A percentile compares a stretch with the other conserved stretches of the same genome.
Conservation (phyloP, 2,113 vertebrate genomes). For the Perognathus longimembris region DNA sequence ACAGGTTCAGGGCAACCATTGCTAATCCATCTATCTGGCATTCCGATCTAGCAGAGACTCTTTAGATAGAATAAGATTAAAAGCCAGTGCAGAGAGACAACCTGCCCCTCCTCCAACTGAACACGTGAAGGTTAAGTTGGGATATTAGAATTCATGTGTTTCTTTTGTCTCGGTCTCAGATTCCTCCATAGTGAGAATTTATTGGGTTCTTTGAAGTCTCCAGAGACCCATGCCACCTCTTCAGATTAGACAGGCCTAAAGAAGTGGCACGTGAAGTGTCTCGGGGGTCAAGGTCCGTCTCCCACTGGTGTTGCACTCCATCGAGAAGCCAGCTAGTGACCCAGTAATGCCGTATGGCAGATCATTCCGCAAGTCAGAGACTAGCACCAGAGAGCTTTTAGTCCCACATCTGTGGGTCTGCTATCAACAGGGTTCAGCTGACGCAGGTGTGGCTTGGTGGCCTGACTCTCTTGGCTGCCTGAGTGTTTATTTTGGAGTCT, state of each 20-base stretch:
- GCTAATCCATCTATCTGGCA: background rate
- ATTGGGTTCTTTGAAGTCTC: background rate
- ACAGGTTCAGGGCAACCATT: background rate
- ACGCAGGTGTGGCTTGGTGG: background rate
- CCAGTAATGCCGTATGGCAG: background rate
- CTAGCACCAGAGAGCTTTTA: background rate
- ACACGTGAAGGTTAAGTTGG: background rate
- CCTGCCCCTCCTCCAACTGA: background rate
- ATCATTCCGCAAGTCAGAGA: background rate
- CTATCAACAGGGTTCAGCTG: background rate
- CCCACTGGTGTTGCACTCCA: background rate
- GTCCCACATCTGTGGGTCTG: background rate
- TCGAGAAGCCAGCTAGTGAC: background rate
- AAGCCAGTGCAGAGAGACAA: background rate
- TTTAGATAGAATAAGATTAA: constrained; percentile 2
- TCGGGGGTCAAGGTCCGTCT: background rate
- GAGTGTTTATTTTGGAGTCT: background rate
- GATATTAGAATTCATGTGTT: background rate
- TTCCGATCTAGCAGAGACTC: background rate
- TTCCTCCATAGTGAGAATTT: background rate
- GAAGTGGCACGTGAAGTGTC: background rate
- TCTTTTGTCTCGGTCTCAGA: background rate
- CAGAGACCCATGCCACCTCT: background rate
- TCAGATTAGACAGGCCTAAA: background rate
- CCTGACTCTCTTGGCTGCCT: background rate